phyloP scores from a whole-genome alignment of 2,113 vertebrate genomes.

The Sceloporus tristichus region DNA sequence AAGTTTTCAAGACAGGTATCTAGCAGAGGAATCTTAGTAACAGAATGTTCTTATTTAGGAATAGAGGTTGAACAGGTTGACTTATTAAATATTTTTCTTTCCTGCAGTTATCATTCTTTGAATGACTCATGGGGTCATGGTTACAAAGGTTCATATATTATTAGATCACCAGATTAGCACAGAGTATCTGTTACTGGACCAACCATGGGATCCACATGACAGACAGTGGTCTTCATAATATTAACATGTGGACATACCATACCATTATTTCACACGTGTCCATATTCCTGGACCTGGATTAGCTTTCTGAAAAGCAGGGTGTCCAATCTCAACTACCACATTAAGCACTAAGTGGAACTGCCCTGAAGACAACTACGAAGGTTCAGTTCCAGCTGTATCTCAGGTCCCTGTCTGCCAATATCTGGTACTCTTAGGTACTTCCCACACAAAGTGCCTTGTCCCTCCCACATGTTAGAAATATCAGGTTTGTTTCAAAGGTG shows the following conservation, averaged over 20 bases:
- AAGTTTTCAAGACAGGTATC: not conserved
- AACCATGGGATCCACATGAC: not conserved
- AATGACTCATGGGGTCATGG: not conserved
- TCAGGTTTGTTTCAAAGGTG: not conserved
- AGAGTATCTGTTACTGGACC: not conserved
- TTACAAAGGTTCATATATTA: not conserved
- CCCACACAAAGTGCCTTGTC: not conserved
- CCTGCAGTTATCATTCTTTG: not conserved
- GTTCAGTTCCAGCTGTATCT: not conserved
- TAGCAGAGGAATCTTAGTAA: not conserved
- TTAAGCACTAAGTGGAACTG: not conserved
- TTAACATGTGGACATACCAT: not conserved
- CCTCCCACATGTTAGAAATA: not conserved
- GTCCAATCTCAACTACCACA: not conserved
- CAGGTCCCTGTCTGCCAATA: not conserved
- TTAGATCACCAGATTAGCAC: not conserved
- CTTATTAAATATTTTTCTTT: not conserved
- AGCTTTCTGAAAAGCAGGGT: not conserved
- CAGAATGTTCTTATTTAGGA: not conserved
- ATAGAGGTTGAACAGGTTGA: not conserved
- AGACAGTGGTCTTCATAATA: not conserved
- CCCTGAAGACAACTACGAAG: not conserved
- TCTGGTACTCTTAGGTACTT: not conserved
- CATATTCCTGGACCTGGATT: not conserved
- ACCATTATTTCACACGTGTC: not conserved